phyloP scores from a whole-genome alignment of 2,797 vertebrate species.

The Gobionotothen gibberifrons region DNA sequence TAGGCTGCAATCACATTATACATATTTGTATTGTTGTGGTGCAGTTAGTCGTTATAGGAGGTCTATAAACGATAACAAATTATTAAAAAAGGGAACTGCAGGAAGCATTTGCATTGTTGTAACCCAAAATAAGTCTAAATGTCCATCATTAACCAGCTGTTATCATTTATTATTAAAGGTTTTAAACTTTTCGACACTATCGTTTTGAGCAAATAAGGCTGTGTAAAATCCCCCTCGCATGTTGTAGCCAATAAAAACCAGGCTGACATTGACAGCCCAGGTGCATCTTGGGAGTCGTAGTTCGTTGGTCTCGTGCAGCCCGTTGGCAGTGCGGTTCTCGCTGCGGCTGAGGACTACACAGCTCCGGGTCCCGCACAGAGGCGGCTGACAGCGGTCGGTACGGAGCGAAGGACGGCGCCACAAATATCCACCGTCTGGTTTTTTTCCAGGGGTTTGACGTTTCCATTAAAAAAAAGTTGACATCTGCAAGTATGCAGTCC shows the following conservation, averaged over 20 bases:
- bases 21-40: neutral
- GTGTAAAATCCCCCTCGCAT: constrained; percentile 28
- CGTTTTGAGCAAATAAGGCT: constrained; percentile 29
- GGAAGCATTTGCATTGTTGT: neutral
- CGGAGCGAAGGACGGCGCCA: constrained; percentile 64
- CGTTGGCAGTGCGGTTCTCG: neutral
- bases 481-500: constrained; percentile 88
- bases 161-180: neutral
- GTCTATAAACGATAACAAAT: neutral
- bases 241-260: constrained; percentile 73
- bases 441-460: constrained; percentile 14
- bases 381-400: constrained; percentile 70
- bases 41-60: neutral
- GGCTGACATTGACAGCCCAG: constrained; percentile 81
- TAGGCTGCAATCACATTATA: neutral
- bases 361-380: constrained; percentile 64
- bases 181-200: constrained; percentile 28
- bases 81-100: neutral
- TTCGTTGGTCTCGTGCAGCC: constrained; percentile 23
- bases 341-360: constrained; percentile 82
- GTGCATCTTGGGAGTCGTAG: constrained; percentile 82
- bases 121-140: neutral
- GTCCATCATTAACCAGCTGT: neutral
- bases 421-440: constrained; percentile 50
- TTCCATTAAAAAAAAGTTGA: constrained; percentile 60